These are phyloP conservation scores for Leucoraja ocellata DNA, from an alignment of 2,797 vertebrate genomes.

Conservation along the genomic window DNA sequence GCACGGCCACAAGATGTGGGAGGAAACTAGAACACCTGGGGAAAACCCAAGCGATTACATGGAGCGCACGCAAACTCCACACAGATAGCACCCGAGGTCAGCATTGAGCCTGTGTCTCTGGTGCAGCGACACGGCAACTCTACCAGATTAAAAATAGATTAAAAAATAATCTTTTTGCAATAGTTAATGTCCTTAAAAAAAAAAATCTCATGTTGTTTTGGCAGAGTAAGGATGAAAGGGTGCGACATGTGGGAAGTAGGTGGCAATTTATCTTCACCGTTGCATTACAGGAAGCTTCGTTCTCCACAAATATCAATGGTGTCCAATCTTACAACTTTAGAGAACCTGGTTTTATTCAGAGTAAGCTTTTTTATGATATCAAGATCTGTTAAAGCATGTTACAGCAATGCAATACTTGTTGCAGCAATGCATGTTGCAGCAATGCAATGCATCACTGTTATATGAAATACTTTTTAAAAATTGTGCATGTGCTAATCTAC, in stretches of 20 bases:
- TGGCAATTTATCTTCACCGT: background rate
- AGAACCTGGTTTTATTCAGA: background rate
- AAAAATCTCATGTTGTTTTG: no score
- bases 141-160: no score
- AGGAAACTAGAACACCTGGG: no score
- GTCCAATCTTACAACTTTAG: background rate
- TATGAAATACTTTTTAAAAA: background rate
- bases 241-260: background rate
- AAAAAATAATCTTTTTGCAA: no score
- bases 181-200: no score
- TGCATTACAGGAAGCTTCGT: background rate
- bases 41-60: no score
- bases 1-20: no score
- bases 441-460: background rate
- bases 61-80: no score
- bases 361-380: background rate
- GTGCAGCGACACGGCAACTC: no score
- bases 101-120: no score
- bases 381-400: background rate
- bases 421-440: background rate
- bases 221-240: no score
- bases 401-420: background rate
- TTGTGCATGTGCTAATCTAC: background rate
- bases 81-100: no score
- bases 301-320: background rate